Percentiles rank a stretch among this genome's conserved stretches.
Conservation (phyloP, 2,888 invertebrate genomes). For the Ochlodes sylvanus region DNA sequence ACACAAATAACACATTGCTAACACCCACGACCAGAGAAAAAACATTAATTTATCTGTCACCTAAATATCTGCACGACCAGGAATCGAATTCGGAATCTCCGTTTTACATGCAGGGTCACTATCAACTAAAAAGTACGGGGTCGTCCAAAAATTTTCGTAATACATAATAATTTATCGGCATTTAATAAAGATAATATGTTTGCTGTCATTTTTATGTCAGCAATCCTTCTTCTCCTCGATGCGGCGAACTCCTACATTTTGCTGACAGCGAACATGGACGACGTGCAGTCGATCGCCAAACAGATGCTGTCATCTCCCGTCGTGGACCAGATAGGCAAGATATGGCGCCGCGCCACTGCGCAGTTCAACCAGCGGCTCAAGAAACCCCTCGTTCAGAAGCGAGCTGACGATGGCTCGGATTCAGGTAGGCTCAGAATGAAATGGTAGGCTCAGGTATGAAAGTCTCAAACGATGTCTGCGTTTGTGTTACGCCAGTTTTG, state of each 20-base stretch:
- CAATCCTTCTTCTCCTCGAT: slow-evolving; percentile 45
- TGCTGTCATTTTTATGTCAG: slow-evolving; percentile 29
- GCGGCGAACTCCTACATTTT: slow-evolving; percentile 59
- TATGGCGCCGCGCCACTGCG: slow-evolving; percentile 57
- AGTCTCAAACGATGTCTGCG: no score
- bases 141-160: no score
- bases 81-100: no score
- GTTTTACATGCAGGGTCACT: no score
- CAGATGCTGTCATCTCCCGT: slow-evolving; percentile 59
- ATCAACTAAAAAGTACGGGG: no score
- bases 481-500: no score
- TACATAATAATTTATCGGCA: no score
- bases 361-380: slow-evolving; percentile 53
- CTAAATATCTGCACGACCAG: no score
- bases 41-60: no score
- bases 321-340: slow-evolving; percentile 51
- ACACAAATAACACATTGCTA: no score
- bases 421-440: slow-evolving; percentile 20
- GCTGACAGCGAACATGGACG: slow-evolving; percentile 68
- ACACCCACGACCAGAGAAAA: no score
- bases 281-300: slow-evolving; percentile 59
- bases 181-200: no score
- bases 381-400: background rate
- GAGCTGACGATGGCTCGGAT: background rate
- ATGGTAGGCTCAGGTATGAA: background rate